Base-by-base conservation (phyloP, 1,140 invertebrate species). In the Papilio polyxenes region DNA sequence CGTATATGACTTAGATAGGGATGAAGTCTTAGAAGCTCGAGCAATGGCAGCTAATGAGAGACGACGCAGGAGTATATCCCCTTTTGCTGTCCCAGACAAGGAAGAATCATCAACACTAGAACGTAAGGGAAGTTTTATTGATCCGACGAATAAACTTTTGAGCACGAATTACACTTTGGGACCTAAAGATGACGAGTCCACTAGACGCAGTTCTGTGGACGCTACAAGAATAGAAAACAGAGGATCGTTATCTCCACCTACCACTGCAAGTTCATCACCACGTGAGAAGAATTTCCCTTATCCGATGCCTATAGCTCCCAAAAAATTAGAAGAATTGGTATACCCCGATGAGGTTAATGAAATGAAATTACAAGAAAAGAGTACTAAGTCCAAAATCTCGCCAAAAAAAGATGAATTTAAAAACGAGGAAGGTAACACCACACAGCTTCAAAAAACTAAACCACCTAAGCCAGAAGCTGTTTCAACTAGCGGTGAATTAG, bases 71-170 rank as follows among this genome's bases (percentile, higher is more conserved):
- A 95, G 94, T 90, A 94, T 95, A 85, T 95, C 94, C 80, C 94
- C 94, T 20, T 95, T 95, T 89, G 94, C 94, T 49, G 72, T 95
- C 81, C 93, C 91, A 74, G 91, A 93, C 75, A 90, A 89, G 85
- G 92, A 92, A 82, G 92, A 94, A 86, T 51, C 86, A 8, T 83
- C 40, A 65, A 81, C 81, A 62, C 83, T 95, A 49, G 87, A 94
- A 84, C 89, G 94, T 23, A 95, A 95, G 87, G 92, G 93, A 69
- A 95, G 94, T 86, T 95, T 95, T 86, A 92, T 94, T 65, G 94
- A 95, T 91, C 94, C 94, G 17, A 87, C 87, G 69, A 95, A 94
- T 87, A 95, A 95, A 85, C 84, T 95, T 23, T 86, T 95, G 10
- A 90, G 89, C 65, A 93, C 94, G 31, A 92, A 91, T 82, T 95